Evolutionary conservation across 2,797 vertebrate genomes (phyloP).

Genomic region (Setipinna tenuifilis): DNA sequence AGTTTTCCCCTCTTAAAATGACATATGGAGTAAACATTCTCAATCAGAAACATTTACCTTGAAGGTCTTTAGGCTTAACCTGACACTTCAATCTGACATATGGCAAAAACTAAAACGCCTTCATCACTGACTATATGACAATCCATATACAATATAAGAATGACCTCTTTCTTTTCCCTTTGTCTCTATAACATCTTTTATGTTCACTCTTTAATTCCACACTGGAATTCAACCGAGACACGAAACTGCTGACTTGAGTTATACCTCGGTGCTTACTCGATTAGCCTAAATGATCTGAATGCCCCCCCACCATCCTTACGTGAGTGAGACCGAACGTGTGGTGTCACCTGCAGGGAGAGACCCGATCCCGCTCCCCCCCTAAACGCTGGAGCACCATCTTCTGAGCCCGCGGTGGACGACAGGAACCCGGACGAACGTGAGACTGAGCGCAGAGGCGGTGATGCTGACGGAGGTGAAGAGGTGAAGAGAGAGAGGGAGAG

Average conservation of each 20-base stretch:
- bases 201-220: neutral
- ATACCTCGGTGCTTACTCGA: slow-evolving; percentile 18
- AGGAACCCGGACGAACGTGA: slow-evolving; percentile 32
- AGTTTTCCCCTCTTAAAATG: neutral
- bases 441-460: neutral
- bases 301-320: neutral
- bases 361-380: slow-evolving; percentile 78
- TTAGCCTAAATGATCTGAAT: neutral
- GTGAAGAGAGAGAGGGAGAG: slow-evolving; percentile 50
- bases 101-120: neutral
- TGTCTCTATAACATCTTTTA: neutral
- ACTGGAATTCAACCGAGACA: neutral
- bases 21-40: neutral
- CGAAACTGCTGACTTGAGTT: neutral
- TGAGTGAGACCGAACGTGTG: neutral
- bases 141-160: neutral
- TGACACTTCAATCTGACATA: neutral
- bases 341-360: slow-evolving; percentile 65
- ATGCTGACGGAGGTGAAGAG: slow-evolving; percentile 47
- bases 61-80: neutral
- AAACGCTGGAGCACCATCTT: slow-evolving; percentile 86
- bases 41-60: neutral
- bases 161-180: neutral
- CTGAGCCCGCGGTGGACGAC: slow-evolving; percentile 65
- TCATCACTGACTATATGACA: neutral